Base-by-base conservation (phyloP, 2,888 invertebrate species). In the Volucella inflata region DNA sequence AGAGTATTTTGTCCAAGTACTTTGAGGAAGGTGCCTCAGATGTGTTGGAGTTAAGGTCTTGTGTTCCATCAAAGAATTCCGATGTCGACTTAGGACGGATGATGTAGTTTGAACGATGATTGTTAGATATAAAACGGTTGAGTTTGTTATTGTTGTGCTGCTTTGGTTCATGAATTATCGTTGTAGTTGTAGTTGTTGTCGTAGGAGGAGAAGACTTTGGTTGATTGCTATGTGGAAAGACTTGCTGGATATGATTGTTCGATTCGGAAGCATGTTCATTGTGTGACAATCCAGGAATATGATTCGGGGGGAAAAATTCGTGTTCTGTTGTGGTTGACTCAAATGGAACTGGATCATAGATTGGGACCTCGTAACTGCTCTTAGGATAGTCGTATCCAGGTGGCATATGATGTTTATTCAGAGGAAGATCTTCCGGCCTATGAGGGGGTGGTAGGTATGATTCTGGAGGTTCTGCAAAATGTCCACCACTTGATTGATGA, bases 331-430 rank as follows among this genome's bases (percentile, higher is more conserved):
- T 88, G 44, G 88, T 90, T 12, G 90, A 87, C 36, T 90, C 91
- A 46, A 91, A 91, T 4, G 91, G 91, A 82, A 91, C 89, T 1
- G 91, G 89, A 84, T 92, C 91, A 38, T 92, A 92, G 16, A 92
- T 88, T 38, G 92, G 92, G n/a, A 92, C 91, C 81, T 92, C 91
- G 76, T 92, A 92, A 57, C 92, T 92, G 8, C 90, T 90, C 76
- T 91, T 92, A 11, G 91, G 91, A 30, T 89, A 91, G 44, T 91
- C 90, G 42, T 90, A 92, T 2, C 91, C 88, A 0, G 91, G 90
- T 38, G 90, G 89, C 74, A 90, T 90, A 59, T 90, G 90, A 77
- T 91, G 89, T 0, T 88, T 88, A 71, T 89, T 90, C 0, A 92
- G 87, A 0, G 92, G 92, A 12, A 93, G 87, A 9, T 91, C 90